A percentile compares a stretch with the other conserved stretches of the same genome.
These are phyloP conservation scores for Cataglyphis rosenhaueri DNA, from an alignment of 2,888 invertebrate genomes.

Conservation along the genomic window DNA sequence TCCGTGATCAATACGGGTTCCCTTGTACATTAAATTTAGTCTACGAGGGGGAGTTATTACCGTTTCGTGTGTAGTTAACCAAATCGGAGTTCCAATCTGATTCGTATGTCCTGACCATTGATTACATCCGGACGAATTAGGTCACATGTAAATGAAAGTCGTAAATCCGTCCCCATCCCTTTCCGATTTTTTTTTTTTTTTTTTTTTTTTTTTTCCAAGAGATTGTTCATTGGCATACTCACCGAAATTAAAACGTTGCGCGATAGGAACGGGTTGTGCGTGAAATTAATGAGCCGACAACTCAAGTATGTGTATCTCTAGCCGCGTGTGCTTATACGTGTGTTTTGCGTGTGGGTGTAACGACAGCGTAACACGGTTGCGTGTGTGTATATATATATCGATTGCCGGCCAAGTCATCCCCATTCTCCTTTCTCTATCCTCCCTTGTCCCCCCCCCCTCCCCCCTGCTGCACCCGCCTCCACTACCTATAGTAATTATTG, in stretches of 20 bases:
- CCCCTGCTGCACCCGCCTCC: conserved; percentile 52
- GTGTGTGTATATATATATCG: conserved; percentile 84
- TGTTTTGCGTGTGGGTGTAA: conserved; percentile 61
- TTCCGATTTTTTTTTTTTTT: conserved; percentile 57
- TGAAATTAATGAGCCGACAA: conserved; percentile 46
- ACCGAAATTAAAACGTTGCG: conserved; percentile 56
- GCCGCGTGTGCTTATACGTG: conserved; percentile 44
- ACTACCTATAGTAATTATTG: conserved; percentile 83
- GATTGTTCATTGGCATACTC: conserved; percentile 58
- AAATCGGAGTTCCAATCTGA: conserved; percentile 76
- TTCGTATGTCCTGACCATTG: conserved; percentile 75
- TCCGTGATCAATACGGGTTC: conserved; percentile 70
- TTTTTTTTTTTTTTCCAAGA: background rate
- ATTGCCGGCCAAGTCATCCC: conserved; percentile 83
- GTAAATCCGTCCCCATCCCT: conserved; percentile 70
- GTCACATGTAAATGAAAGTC: conserved; percentile 78
- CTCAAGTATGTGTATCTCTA: conserved; percentile 59
- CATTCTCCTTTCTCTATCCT: conserved; percentile 44
- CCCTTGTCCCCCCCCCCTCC: background rate
- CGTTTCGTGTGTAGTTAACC: conserved; percentile 76
- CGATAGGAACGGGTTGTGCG: conserved; percentile 25
- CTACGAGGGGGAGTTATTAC: conserved; percentile 72
- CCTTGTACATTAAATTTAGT: conserved; percentile 72
- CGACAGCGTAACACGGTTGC: conserved; percentile 54
- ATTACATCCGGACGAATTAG: conserved; percentile 75